A percentile compares a stretch with the other conserved stretches of the same genome.
phyloP scores from a whole-genome alignment of 2,797 vertebrate species.

The Rhabdophis nuchalis region DNA sequence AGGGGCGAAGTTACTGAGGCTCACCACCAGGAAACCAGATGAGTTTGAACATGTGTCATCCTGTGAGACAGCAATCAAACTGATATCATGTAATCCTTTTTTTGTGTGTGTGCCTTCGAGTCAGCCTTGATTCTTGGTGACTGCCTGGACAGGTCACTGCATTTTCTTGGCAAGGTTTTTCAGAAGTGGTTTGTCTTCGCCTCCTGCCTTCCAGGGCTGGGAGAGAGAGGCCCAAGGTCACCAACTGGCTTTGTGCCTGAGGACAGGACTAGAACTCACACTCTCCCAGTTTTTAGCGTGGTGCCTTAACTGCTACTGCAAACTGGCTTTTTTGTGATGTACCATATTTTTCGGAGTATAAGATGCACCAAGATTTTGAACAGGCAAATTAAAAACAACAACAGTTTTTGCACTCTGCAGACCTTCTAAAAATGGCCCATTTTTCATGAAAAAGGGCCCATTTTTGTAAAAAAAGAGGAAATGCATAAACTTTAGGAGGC shows the following conservation, averaged over 20 bases:
- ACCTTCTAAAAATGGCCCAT: no score
- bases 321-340: not conserved
- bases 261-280: not conserved
- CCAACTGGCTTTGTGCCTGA: not conserved
- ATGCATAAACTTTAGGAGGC: no score
- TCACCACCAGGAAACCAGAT: not conserved
- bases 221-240: not conserved
- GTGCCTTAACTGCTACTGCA: not conserved
- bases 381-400: no score
- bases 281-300: not conserved
- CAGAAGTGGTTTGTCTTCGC: not conserved
- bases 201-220: not conserved
- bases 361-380: no score
- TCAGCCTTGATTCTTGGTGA: not conserved
- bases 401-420: no score
- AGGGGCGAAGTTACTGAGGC: not conserved
- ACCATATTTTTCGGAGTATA: no score
- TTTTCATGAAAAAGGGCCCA: no score
- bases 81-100: not conserved
- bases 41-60: not conserved
- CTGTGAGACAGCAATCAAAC: not conserved
- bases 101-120: rapidly evolving
- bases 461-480: no score
- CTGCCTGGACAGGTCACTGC: not conserved
- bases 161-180: not conserved